These are phyloP conservation scores for Leptinotarsa tumamoca DNA, from an alignment of 2,888 invertebrate species.

Conservation along the genomic window DNA sequence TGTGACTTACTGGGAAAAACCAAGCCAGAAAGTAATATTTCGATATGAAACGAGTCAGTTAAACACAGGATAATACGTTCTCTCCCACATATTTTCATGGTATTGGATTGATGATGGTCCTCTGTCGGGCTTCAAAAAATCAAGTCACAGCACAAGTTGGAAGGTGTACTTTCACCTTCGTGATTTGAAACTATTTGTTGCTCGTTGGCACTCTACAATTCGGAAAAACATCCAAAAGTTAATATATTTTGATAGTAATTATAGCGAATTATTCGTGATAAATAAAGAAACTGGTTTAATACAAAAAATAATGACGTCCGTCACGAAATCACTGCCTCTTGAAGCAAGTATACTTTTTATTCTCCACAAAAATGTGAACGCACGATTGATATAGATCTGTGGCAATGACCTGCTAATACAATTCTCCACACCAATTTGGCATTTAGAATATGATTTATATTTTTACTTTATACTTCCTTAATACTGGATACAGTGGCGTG, in stretches of 20 bases:
- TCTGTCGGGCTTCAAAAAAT: no score
- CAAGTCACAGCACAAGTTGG: no score
- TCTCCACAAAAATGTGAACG: not conserved
- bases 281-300: slow-evolving; percentile 2
- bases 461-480: no score
- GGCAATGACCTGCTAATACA: not conserved
- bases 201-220: slow-evolving; percentile 6
- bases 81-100: no score
- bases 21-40: no score
- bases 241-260: slow-evolving; percentile 6
- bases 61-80: no score
- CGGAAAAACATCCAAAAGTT: not conserved
- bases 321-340: slow-evolving; percentile 14
- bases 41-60: no score
- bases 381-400: not conserved
- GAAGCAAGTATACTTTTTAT: not conserved
- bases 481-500: no score
- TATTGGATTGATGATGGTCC: no score
- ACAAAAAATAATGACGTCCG: not conserved
- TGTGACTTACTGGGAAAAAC: no score
- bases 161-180: not conserved
- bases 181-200: not conserved
- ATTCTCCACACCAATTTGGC: not conserved
- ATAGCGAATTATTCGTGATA: not conserved
- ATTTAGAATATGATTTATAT: no score